Evolutionary conservation across 2,113 vertebrate species (phyloP), one percentile per base, ranked within the genome.

Genomic region (Ciconia stormi): DNA sequence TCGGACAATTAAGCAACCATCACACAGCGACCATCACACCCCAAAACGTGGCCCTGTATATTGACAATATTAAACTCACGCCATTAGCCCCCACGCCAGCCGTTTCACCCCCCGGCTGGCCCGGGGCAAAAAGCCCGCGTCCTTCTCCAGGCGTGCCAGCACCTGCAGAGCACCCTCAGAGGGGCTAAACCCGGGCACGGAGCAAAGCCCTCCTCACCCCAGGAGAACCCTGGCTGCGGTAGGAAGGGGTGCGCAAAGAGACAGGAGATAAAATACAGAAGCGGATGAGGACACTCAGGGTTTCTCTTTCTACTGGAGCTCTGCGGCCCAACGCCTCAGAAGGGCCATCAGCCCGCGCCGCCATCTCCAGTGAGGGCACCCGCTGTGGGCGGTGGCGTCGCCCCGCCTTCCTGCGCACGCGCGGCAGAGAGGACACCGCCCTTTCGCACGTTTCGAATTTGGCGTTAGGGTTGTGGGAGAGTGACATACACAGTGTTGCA

Each of bases 281-380:
- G 4, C 22, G 17, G 7, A 2, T 0, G 3, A 1, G 1, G 3
- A 13, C 55, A 4, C 8, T 2, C 5, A 1, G 3, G 0, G 0
- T 0, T 7, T 0, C 4, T 3, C 29, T 2, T 2, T 1, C 23
- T 0, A 13, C 21, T 1, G 13, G 4, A 5, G 1, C 9, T 0
- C 21, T 1, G 9, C 1, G 6, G 1, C 13, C n/a, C 17, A 1
- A 2, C 16, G 6, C 7, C 21, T 1, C 5, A 5, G 7, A 7
- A 2, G 1, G 0, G 1, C 34, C 47, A 0, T 0, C 14, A 5
- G 0, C 16, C 38, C 6, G 0, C 10, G 0, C 70, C 26, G 13
- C 61, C 83, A 50, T 8, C 3, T 7, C 16, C 13, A 0, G 3
- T 3, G 10, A 19, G 5, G 9, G 8, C 9, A n/a, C 1, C 1